Conservation (phyloP, 2,797 vertebrate genomes). For the Hemitrygon akajei region DNA sequence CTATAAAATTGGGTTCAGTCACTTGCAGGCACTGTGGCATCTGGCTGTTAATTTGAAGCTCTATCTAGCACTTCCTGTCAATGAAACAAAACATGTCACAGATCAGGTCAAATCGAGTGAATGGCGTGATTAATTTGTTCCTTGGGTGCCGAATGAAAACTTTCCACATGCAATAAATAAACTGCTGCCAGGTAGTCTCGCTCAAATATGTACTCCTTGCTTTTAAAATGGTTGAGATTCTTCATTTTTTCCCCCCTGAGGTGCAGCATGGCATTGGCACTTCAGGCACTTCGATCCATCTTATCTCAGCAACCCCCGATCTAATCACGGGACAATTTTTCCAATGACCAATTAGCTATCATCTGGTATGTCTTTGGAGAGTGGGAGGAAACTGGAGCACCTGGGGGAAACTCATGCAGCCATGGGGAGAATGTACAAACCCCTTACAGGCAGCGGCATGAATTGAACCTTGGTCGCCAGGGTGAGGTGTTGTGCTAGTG, state of each 20-base stretch:
- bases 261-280: no score
- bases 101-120: constrained; percentile 68
- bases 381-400: no score
- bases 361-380: no score
- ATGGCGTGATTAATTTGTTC: constrained; percentile 65
- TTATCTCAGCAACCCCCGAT: no score
- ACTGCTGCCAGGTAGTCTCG: constrained; percentile 52
- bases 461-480: no score
- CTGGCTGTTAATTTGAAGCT: constrained; percentile 67
- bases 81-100: constrained; percentile 66
- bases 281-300: no score
- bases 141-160: constrained; percentile 58
- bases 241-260: not conserved
- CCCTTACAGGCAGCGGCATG: no score
- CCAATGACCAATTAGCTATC: no score
- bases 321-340: no score
- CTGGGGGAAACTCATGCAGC: no score
- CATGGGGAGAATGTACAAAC: no score
- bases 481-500: no score
- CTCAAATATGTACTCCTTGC: constrained; percentile 48
- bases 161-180: constrained; percentile 54
- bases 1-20: constrained; percentile 54
- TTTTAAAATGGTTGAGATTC: not conserved
- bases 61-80: constrained; percentile 60
- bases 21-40: constrained; percentile 60